Evolutionary conservation across 2,113 vertebrate species (phyloP).

Genomic region (Scolopax mira): DNA sequence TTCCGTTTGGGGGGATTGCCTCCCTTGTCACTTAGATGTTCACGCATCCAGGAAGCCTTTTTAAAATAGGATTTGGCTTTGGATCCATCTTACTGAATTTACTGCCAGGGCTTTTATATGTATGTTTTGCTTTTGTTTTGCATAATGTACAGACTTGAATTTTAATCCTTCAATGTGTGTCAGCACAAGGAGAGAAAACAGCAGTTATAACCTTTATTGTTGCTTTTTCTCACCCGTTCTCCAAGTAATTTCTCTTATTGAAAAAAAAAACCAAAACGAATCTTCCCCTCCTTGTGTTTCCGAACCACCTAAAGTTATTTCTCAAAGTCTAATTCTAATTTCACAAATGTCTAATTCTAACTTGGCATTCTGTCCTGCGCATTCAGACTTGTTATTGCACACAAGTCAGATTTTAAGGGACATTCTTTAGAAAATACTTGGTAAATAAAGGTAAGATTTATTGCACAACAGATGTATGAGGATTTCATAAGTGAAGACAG

Average conservation of each 20-base stretch:
- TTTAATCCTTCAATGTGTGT: not conserved
- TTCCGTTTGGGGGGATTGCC: not conserved
- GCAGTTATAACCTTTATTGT: not conserved
- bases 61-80: constrained; percentile 22
- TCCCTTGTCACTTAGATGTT: not conserved
- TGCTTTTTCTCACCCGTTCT: not conserved
- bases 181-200: not conserved
- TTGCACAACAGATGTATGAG: constrained; percentile 4
- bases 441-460: constrained; percentile 49
- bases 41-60: not conserved
- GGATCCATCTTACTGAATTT: constrained; percentile 1
- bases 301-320: not conserved
- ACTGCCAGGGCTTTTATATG: not conserved
- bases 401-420: not conserved
- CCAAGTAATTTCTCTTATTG: not conserved
- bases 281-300: not conserved
- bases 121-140: constrained; percentile 39
- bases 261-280: not conserved
- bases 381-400: not conserved
- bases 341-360: not conserved
- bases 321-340: not conserved
- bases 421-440: not conserved
- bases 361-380: not conserved
- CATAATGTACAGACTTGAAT: not conserved
- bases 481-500: constrained; percentile 15